Evolutionary conservation across 2,113 vertebrate genomes (phyloP).

Genomic region (Microcebus griseorufus): DNA sequence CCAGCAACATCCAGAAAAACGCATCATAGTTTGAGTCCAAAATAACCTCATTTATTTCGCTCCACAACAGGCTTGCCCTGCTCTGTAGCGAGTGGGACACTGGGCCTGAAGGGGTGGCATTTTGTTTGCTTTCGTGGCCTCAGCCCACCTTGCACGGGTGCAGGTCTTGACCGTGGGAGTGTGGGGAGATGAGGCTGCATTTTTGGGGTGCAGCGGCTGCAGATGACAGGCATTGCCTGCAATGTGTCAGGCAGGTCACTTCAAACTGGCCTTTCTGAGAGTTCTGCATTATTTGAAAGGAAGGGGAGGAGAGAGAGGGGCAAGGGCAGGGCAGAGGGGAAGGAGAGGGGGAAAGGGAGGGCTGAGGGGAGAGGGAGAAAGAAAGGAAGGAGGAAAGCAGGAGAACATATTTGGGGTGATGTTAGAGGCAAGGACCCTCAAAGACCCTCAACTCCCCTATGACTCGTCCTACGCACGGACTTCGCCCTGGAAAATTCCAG

Average conservation of each 20-base stretch:
- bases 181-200: not conserved
- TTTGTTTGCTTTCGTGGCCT: not conserved
- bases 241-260: not conserved
- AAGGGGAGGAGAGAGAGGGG: not conserved
- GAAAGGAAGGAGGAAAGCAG: too few species aligned
- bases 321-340: too few species aligned
- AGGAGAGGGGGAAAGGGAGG: not conserved
- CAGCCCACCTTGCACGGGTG: fast-evolving
- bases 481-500: too few species aligned
- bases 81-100: not conserved
- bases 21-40: not conserved
- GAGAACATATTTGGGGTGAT: not conserved
- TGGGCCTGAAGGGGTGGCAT: fast-evolving
- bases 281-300: not conserved
- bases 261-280: not conserved
- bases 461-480: too few species aligned
- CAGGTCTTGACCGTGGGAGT: not conserved
- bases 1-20: not conserved
- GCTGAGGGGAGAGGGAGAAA: not conserved
- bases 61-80: not conserved
- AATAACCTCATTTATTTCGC: not conserved
- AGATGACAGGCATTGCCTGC: not conserved
- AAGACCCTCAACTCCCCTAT: too few species aligned
- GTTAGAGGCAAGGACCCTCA: too few species aligned
- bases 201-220: not conserved